phyloP scores from a whole-genome alignment of 2,113 vertebrate genomes.

The Lepisosteus oculatus region DNA sequence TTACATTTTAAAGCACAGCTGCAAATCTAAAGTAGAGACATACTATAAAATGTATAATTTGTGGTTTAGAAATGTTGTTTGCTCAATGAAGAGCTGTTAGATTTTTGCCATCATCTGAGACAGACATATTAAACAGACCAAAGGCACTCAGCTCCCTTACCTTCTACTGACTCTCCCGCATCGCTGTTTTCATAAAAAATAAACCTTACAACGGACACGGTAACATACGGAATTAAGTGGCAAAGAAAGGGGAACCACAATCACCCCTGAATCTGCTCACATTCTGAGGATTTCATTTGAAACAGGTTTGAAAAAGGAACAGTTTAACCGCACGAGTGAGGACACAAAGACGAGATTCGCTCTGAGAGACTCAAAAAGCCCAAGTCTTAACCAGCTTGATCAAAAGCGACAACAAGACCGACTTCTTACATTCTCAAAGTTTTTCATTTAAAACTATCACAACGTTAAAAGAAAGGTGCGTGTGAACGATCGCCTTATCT shows the following conservation, averaged over 20 bases:
- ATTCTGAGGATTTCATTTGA: slow-evolving; percentile 23
- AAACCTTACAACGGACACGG: slow-evolving; percentile 7
- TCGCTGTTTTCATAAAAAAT: slow-evolving; percentile 34
- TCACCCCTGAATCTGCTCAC: slow-evolving; percentile 39
- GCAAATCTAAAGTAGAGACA: slow-evolving; percentile 5
- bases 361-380: slow-evolving; percentile 32
- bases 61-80: slow-evolving; percentile 50
- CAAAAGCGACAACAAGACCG: slow-evolving; percentile 32
- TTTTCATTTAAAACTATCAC: slow-evolving; percentile 40
- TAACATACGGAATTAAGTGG: slow-evolving; percentile 5
- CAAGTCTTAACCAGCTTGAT: slow-evolving; percentile 50
- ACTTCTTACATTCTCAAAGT: slow-evolving; percentile 37
- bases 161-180: slow-evolving; percentile 36
- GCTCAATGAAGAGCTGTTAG: slow-evolving; percentile 50
- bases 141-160: slow-evolving; percentile 43
- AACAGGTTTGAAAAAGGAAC: slow-evolving; percentile 39
- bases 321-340: slow-evolving; percentile 33
- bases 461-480: slow-evolving; percentile 14
- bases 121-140: slow-evolving; percentile 60
- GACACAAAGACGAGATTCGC: slow-evolving; percentile 63
- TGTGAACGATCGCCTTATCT: slow-evolving; percentile 21
- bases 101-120: slow-evolving; percentile 46
- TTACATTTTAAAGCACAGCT: slow-evolving; percentile 2
- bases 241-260: background rate
- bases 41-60: slow-evolving; percentile 24